Evolutionary conservation across 2,797 vertebrate genomes (phyloP).

Genomic region (Etheostoma perlongum): DNA sequence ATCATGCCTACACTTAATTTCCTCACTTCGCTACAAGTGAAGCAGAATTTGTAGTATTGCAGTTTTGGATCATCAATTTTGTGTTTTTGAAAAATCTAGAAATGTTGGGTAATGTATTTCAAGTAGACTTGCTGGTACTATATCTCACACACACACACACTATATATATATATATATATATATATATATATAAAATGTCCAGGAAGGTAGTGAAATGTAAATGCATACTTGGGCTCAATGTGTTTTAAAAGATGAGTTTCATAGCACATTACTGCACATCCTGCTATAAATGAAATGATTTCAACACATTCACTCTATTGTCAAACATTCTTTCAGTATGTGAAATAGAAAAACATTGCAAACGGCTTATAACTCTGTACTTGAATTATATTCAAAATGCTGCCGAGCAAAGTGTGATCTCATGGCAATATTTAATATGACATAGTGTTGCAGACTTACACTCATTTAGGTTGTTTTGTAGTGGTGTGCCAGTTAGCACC

Average conservation of each 20-base stretch:
- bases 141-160: too few relatives aligned
- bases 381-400: too few relatives aligned
- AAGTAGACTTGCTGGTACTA: background rate
- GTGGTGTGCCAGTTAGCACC: slow-evolving; percentile 95
- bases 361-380: background rate
- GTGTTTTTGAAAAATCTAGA: background rate
- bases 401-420: background rate
- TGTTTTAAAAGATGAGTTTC: too few relatives aligned
- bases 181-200: background rate
- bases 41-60: background rate
- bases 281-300: background rate
- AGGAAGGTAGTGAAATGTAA: too few relatives aligned
- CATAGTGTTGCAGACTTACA: slow-evolving; percentile 83
- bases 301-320: background rate
- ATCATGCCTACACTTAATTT: background rate
- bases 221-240: too few relatives aligned
- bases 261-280: background rate
- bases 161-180: background rate
- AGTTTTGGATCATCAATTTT: background rate
- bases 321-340: background rate
- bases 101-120: background rate
- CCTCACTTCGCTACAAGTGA: background rate
- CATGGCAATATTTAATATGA: background rate
- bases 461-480: slow-evolving; percentile 97
- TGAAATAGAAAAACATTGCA: background rate